Evolutionary conservation across 35 echinoderm and acorn worm species (phyloP).

Genomic region (Anneissia japonica): DNA sequence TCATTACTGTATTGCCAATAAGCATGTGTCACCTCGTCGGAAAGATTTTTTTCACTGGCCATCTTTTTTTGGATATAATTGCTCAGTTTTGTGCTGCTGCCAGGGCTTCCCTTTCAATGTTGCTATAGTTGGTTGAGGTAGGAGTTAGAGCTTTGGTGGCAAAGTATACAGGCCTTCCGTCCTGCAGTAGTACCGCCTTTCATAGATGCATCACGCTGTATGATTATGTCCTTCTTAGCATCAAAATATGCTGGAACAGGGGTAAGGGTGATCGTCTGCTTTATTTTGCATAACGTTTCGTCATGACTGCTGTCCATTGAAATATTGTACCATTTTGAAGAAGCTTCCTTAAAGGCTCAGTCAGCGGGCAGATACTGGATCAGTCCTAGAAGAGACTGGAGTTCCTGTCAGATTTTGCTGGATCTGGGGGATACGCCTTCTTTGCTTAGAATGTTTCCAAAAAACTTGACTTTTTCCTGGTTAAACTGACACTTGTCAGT

Average conservation of each 20-base stretch:
- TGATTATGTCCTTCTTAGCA: not conserved
- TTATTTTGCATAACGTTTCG: not conserved
- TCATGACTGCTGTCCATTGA: constrained; percentile 25
- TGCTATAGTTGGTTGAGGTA: constrained; percentile 21
- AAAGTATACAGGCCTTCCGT: constrained; percentile 16
- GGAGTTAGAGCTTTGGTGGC: constrained; percentile 3
- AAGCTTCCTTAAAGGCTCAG: constrained; percentile 11
- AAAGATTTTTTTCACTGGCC: not conserved
- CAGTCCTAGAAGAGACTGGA: not conserved
- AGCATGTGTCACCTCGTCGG: not conserved
- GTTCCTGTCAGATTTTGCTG: not conserved
- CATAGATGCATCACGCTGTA: constrained; percentile 14
- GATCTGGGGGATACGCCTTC: constrained; percentile 31
- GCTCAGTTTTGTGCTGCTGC: not conserved
- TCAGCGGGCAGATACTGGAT: constrained; percentile 17
- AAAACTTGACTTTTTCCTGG: constrained; percentile 22
- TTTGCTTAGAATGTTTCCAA: constrained; percentile 20
- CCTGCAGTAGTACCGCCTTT: constrained; percentile 25
- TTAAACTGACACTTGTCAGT: constrained; percentile 32
- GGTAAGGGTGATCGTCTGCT: not conserved
- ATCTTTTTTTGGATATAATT: not conserved
- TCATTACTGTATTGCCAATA: not conserved
- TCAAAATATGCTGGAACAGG: constrained; percentile 8
- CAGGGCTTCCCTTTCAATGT: constrained; percentile 12
- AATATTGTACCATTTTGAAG: not conserved